These are phyloP conservation scores for Buceros bicornis DNA, from an alignment of 2,797 vertebrate genomes.

Conservation along the genomic window DNA sequence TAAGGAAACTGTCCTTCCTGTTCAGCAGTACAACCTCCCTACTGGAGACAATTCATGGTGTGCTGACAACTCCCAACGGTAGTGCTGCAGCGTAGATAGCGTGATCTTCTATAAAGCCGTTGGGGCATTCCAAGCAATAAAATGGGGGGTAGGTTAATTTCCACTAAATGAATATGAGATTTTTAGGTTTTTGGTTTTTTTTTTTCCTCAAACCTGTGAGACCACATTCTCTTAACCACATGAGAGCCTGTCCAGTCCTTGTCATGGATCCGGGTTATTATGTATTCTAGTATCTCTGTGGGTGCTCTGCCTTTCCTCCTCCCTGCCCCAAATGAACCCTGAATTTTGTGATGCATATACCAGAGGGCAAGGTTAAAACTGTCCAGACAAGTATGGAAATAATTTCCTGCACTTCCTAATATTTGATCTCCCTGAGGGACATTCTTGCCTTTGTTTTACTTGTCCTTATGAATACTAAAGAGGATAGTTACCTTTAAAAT, in stretches of 20 bases:
- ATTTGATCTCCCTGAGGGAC: neutral
- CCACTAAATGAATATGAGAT: neutral
- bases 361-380: neutral
- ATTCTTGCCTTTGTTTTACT: neutral
- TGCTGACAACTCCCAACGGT: neutral
- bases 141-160: neutral
- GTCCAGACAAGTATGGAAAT: neutral
- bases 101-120: neutral
- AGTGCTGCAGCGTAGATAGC: neutral
- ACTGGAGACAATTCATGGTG: accelerated
- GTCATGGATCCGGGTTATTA: neutral
- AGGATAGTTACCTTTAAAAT: neutral
- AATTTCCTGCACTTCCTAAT: neutral
- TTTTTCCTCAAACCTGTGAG: neutral
- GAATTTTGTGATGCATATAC: neutral
- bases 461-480: neutral
- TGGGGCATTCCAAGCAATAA: neutral
- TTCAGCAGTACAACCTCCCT: neutral
- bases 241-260: neutral
- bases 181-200: neutral
- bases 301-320: neutral
- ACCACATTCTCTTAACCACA: neutral
- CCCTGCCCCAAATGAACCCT: neutral
- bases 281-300: neutral
- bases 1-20: neutral